A percentile compares a stretch with the other conserved stretches of the same genome.
phyloP scores from a whole-genome alignment of 2,888 invertebrate genomes.

The Rambutsinella grinnellia region DNA sequence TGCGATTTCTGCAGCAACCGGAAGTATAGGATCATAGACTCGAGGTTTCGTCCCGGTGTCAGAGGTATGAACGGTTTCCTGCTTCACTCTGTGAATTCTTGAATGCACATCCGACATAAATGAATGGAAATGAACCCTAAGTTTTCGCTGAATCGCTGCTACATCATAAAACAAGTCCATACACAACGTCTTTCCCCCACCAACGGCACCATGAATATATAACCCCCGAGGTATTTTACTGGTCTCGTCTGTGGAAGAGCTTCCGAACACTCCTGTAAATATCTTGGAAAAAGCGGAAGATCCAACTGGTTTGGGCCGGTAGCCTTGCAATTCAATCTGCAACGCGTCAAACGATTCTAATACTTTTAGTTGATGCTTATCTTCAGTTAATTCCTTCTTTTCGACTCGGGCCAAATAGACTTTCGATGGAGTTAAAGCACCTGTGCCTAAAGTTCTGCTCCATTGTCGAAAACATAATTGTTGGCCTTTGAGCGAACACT shows the following conservation, averaged over 20 bases:
- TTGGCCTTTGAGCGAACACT: background rate
- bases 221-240: constrained; percentile 78
- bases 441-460: background rate
- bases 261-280: constrained; percentile 65
- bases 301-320: constrained; percentile 72
- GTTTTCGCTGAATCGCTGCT: constrained; percentile 72
- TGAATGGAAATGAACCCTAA: constrained; percentile 93
- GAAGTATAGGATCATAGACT: constrained; percentile 94
- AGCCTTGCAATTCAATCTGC: constrained; percentile 76
- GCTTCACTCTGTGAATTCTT: constrained; percentile 88
- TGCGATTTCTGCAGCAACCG: constrained; percentile 89
- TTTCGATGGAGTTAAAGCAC: constrained; percentile 31
- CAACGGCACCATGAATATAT: constrained; percentile 87
- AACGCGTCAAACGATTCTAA: constrained; percentile 79
- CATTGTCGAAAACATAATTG: background rate
- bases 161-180: constrained; percentile 97
- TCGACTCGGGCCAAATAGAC: constrained; percentile 51
- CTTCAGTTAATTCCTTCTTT: constrained; percentile 71
- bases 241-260: constrained; percentile 64
- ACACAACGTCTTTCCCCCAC: constrained; percentile 98
- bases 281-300: constrained; percentile 41
- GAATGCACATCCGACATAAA: constrained; percentile 98
- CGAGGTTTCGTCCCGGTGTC: constrained; percentile 72
- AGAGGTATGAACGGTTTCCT: constrained; percentile 71
- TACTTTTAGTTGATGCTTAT: constrained; percentile 81